Conservation (phyloP, 2,888 invertebrate genomes). For the Leucophora obtusa region DNA sequence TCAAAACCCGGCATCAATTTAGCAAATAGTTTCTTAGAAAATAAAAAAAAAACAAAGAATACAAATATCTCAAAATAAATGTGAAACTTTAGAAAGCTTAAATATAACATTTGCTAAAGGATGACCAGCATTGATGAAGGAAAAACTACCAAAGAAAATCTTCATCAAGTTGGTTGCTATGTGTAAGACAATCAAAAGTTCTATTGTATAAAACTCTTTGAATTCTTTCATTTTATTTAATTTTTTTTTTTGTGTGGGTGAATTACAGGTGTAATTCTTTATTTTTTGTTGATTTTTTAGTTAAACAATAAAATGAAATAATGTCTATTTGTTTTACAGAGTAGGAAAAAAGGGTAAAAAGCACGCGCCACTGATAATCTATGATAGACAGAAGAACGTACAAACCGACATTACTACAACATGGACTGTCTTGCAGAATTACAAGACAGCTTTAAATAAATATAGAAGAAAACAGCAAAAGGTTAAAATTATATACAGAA, state of each 20-base stretch:
- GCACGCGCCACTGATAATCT: conserved; percentile 61
- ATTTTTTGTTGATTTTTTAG: conserved; percentile 17
- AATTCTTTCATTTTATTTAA: conserved; percentile 16
- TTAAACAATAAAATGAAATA: conserved; percentile 51
- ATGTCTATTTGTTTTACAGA: conserved; percentile 24
- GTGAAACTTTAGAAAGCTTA: neutral
- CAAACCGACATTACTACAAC: conserved; percentile 6
- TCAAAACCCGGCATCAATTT: conserved; percentile 41
- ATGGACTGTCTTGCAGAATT: conserved; percentile 17
- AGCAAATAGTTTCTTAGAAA: conserved; percentile 10
- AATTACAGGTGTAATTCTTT: conserved; percentile 51
- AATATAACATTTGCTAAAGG: neutral
- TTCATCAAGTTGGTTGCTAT: conserved; percentile 8
- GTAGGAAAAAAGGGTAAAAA: conserved; percentile 40
- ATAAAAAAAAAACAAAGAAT: conserved; percentile 5
- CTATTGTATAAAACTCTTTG: conserved; percentile 17
- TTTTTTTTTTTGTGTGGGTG: neutral
- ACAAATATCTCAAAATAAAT: neutral
- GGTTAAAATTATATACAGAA: neutral
- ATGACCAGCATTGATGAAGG: conserved; percentile 1
- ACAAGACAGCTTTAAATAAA: conserved; percentile 37
- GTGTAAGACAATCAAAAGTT: conserved; percentile 11
- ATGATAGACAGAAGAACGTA: conserved; percentile 39
- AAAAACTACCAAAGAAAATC: neutral
- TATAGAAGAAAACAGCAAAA: conserved; percentile 10